These are phyloP conservation scores for Ellobium chinense DNA, from an alignment of 2,888 invertebrate genomes.

Conservation along the genomic window DNA sequence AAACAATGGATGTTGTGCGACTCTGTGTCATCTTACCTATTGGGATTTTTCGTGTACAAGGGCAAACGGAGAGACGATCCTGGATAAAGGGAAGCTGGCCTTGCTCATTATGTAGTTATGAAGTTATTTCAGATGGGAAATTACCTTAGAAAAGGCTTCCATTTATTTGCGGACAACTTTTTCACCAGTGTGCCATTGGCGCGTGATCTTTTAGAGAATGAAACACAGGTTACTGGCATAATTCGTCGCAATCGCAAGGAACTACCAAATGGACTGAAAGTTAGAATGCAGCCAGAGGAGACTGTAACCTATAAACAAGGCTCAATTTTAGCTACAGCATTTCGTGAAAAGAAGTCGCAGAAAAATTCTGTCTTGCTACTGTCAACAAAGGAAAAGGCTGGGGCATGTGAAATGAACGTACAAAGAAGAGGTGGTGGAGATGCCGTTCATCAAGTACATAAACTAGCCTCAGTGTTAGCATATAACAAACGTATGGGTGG, in stretches of 20 bases:
- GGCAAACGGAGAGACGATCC: neutral
- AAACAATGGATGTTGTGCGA: constrained; percentile 1
- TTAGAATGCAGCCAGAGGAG: neutral
- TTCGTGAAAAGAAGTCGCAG: neutral
- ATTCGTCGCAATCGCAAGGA: neutral
- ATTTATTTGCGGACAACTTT: constrained; percentile 7
- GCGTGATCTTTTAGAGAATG: neutral
- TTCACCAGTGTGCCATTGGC: neutral
- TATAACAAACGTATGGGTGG: neutral
- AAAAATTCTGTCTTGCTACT: neutral
- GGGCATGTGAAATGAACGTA: too few species aligned
- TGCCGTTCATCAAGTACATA: neutral
- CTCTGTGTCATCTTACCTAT: neutral
- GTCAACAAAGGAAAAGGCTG: neutral
- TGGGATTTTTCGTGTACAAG: neutral
- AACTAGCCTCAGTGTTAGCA: neutral
- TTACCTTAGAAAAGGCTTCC: constrained; percentile 2
- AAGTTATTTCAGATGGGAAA: constrained; percentile 12
- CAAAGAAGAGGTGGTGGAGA: too few species aligned
- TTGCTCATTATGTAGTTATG: constrained; percentile 9
- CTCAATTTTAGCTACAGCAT: neutral
- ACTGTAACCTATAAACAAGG: too few species aligned
- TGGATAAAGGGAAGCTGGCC: neutral
- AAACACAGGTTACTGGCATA: neutral
- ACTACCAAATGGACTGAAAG: neutral